Percentiles rank a stretch among this genome's conserved stretches.
Conservation (phyloP, 2,797 vertebrate genomes). For the Chiroxiphia lanceolata region DNA sequence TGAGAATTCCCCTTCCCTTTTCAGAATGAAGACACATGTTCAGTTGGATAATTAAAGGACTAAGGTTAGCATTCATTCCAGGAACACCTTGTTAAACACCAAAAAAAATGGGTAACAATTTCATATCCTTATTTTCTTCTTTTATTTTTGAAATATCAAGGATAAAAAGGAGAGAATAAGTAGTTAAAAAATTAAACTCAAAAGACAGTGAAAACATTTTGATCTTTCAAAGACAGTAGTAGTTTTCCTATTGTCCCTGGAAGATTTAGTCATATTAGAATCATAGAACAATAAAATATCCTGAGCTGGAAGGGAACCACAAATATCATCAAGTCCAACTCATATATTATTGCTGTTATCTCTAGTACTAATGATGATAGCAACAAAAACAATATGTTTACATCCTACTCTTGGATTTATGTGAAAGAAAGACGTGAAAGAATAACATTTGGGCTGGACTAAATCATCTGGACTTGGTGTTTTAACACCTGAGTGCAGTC, state of each 20-base stretch:
- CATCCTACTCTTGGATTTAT: accelerated
- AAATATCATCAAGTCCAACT: neutral
- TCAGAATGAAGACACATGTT: neutral
- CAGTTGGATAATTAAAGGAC: neutral
- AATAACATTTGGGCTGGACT: accelerated
- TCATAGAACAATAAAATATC: neutral
- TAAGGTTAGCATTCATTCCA: neutral
- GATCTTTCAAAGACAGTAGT: neutral
- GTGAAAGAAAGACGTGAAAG: neutral
- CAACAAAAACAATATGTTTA: neutral
- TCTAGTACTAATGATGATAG: accelerated
- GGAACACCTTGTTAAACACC: neutral
- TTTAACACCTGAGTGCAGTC: neutral
- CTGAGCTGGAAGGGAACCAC: neutral
- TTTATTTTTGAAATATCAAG: neutral
- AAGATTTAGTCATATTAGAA: neutral
- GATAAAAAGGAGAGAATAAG: neutral
- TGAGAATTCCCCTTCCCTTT: neutral
- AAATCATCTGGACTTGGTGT: neutral
- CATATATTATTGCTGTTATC: neutral
- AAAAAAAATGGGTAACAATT: neutral
- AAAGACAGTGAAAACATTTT: neutral
- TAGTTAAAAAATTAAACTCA: neutral
- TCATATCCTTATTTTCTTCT: neutral
- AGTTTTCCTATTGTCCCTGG: neutral